A percentile compares a stretch with the other conserved stretches of the same genome.
Conservation (phyloP, 2,888 invertebrate species). For the Anodontia alba region DNA sequence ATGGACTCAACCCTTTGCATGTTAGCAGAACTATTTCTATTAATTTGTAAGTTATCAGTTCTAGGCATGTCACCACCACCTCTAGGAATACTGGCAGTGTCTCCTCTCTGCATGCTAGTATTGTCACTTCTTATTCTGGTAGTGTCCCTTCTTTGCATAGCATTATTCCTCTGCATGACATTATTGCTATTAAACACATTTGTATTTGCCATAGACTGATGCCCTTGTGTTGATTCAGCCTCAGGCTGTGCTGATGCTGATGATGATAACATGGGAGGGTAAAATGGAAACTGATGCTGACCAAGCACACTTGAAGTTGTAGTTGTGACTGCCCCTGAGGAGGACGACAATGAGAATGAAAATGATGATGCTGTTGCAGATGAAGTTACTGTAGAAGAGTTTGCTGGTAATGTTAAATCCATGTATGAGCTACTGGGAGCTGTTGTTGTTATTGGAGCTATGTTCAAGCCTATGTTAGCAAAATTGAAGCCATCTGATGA, state of each 20-base stretch:
- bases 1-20: conserved; percentile 16
- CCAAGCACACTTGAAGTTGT: conserved; percentile 61
- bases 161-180: conserved; percentile 56
- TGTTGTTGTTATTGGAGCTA: conserved; percentile 70
- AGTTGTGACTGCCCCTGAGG: conserved; percentile 58
- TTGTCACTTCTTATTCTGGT: conserved; percentile 7
- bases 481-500: conserved; percentile 74
- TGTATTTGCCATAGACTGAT: conserved; percentile 51
- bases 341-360: conserved; percentile 64
- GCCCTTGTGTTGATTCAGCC: neutral
- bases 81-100: neutral
- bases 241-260: conserved; percentile 29
- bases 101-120: conserved; percentile 4
- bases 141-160: conserved; percentile 41
- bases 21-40: neutral
- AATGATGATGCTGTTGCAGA: conserved; percentile 56
- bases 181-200: conserved; percentile 54
- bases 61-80: neutral
- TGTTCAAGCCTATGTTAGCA: conserved; percentile 76
- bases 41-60: neutral
- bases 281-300: conserved; percentile 69
- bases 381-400: conserved; percentile 54
- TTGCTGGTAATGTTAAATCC: conserved; percentile 64
- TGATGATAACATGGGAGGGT: conserved; percentile 57
- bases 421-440: conserved; percentile 63